Conservation (phyloP, 1,140 invertebrate genomes). For the Cydia fagiglandana region DNA sequence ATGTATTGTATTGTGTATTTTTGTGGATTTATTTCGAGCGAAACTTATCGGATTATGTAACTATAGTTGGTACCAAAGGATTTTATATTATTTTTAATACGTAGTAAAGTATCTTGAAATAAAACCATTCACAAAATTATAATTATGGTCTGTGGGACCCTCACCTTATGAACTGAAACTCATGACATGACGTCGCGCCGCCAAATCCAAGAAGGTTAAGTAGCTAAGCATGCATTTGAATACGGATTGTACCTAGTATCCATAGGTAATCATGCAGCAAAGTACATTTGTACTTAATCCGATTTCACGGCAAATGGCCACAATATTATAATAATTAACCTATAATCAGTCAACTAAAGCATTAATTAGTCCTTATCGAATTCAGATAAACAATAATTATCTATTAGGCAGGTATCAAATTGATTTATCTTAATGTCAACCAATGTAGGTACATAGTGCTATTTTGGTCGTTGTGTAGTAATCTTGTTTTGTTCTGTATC, state of each 20-base stretch:
- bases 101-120: no score
- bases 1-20: no score
- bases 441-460: background rate
- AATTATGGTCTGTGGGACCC: no score
- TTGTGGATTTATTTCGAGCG: no score
- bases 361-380: slow-evolving; percentile 17
- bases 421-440: background rate
- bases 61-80: no score
- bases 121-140: no score
- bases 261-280: background rate
- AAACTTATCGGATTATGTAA: no score
- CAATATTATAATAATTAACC: slow-evolving; percentile 3
- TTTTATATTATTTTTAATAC: no score
- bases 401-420: background rate
- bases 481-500: slow-evolving; percentile 14
- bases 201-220: no score
- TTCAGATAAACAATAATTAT: slow-evolving; percentile 23
- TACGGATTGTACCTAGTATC: background rate
- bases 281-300: background rate
- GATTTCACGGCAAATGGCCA: background rate
- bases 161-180: no score
- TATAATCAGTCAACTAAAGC: background rate
- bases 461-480: background rate
- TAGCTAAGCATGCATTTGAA: background rate
- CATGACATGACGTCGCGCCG: no score